Base-by-base conservation (phyloP, 2,888 invertebrate species). In the Gastracanthus pulcherrimus region DNA sequence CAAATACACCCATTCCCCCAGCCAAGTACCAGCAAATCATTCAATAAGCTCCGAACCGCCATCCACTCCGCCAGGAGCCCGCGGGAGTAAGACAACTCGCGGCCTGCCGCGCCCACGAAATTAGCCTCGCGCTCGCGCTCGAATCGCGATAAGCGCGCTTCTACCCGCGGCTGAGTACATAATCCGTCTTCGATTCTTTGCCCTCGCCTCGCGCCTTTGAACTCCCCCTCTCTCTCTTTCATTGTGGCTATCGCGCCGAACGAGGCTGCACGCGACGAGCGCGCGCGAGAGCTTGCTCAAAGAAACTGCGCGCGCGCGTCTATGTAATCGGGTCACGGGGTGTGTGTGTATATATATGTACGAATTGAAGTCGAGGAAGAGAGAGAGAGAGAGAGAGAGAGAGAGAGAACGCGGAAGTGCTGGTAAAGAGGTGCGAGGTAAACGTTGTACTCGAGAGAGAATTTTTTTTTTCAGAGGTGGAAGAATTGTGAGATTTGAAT, bases 111-210 rank as follows among this genome's bases (percentile, higher is more conserved):
- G 70, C 51, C 71, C 82, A 82, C 85, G 86, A 86, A 88, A 89
- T 89, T 89, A 89, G 87, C 86, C 86, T 86, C 84, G 81, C 85
- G 55, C 23, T 36, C 48, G 72, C 16, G 23, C 64, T 55, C 72
- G 87, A 87, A 86, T 89, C 85, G 83, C 84, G 89, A 89, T 90
- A 90, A 90, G 89, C 88, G 85, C 88, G 86, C 87, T 87, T n/a
- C 85, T 26, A 4, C 4, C n/a, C 16, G 16, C 86, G 81, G 79
- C 83, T 82, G 83, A 86, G 85, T 80, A 76, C 87, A 88, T 89
- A 88, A 89, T 89, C 88, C 87, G 86, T 86, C 87, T 87, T 89
- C 88, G 87, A 89, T 88, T 85, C 88, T 88, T 86, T 84, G 84
- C 79, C 64, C 78, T 81, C 82, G 77, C 83, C 82, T 84, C 86